Percentiles rank a stretch among this genome's conserved stretches.
These are phyloP conservation scores for Pogonognathellus flavescens DNA, from an alignment of 1,140 invertebrate species.

Conservation along the genomic window DNA sequence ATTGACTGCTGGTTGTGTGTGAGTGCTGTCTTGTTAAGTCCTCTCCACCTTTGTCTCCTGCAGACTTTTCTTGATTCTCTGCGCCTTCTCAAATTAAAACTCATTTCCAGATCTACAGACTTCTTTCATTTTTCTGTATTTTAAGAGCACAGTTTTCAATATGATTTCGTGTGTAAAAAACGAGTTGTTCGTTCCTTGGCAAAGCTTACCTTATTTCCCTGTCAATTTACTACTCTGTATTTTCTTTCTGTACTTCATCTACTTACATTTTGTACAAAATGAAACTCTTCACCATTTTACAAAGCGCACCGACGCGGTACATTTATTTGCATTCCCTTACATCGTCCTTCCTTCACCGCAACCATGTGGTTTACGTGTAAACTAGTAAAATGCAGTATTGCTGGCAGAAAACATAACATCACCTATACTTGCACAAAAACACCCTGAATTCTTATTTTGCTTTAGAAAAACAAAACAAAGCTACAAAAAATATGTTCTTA, in stretches of 20 bases:
- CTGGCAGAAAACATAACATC: neutral
- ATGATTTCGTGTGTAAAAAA: neutral
- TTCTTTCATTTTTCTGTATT: conserved; percentile 6
- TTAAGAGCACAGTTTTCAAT: neutral
- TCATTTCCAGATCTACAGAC: conserved; percentile 28
- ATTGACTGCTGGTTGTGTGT: neutral
- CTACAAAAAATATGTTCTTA: neutral
- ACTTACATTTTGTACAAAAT: conserved; percentile 12
- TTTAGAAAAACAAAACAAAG: neutral
- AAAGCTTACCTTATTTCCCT: neutral
- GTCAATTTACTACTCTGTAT: conserved; percentile 6
- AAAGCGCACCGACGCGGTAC: neutral
- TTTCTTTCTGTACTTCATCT: neutral
- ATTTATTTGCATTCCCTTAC: conserved; percentile 21
- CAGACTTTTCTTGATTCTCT: conserved; percentile 53
- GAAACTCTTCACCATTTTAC: conserved; percentile 23
- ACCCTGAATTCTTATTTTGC: neutral
- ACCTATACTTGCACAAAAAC: neutral
- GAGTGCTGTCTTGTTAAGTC: conserved; percentile 39
- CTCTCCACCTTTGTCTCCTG: conserved; percentile 57
- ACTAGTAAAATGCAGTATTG: neutral
- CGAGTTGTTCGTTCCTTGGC: neutral
- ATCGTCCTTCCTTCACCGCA: neutral
- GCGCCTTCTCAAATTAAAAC: conserved; percentile 40
- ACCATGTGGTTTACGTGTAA: conserved; percentile 1